Base-by-base conservation (phyloP, 2,797 vertebrate species). In the Bufotes viridis region DNA sequence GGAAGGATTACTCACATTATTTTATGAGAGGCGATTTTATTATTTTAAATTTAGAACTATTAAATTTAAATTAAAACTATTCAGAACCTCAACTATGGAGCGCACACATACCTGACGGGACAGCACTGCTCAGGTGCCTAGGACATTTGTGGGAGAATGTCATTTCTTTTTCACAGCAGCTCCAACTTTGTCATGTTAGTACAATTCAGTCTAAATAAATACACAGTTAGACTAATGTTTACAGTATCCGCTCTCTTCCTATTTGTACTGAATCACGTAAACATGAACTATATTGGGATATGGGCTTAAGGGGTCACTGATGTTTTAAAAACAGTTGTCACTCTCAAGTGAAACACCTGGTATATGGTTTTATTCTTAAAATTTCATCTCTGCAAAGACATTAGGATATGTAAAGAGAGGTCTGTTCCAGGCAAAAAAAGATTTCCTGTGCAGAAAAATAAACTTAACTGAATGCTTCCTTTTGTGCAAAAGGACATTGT, bases 321-420 rank as follows among this genome's bases (percentile, higher is more conserved):
- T 95, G 94, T 96, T 96, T 96, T 95, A 91, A 93, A 94, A 95
- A 95, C 94, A 95, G 90, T 92, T 95, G 94, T 96, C 94, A 95
- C 76, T 91, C 90, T 94, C 93, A 95, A 93, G 92, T 90, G 91
- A 94, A 95, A 95, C 95, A 94, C 93, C 94, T 96, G 95, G 93
- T 58, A 22, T 92, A 74, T 91, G 90, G 89, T 92, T 91, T 91
- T 83, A 89, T 86, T 82, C 82, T 91, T 91, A 86, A 85, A 90
- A 90, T 90, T 83, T 88, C 78, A 91, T 74, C 88, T 78, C 42
- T 80, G 65, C 18, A 61, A 76, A 84, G 78, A 88, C 79, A 82
- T 53, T 90, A n/a, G 22, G 9, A 0, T 86, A 87, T 91, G 74
- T n/a, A 90, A n/a, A 18, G 7, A 0, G 84, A 89, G 91, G 75